phyloP scores from a whole-genome alignment of 2,888 invertebrate species.

The Odontocolon sp. region DNA sequence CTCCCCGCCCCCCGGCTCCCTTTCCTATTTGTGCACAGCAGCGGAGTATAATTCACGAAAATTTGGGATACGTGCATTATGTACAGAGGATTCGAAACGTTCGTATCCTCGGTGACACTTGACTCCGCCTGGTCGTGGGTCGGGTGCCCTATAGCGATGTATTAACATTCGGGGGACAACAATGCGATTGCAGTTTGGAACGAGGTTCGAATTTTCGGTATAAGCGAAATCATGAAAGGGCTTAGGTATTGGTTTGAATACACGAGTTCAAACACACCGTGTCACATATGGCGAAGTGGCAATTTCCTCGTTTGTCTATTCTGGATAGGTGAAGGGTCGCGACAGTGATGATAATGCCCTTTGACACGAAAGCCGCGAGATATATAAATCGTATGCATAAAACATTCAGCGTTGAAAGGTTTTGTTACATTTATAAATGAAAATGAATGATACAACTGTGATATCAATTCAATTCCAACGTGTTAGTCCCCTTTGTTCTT shows the following conservation, averaged over 20 bases:
- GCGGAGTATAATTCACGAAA: conserved; percentile 51
- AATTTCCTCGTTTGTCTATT: conserved; percentile 24
- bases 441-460: conserved; percentile 1
- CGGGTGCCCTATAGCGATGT: not conserved
- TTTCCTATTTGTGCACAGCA: conserved; percentile 14
- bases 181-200: conserved; percentile 26
- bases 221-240: conserved; percentile 1
- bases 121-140: conserved; percentile 43
- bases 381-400: conserved; percentile 11
- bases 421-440: not conserved
- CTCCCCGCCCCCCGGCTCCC: conserved; percentile 2
- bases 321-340: conserved; percentile 26
- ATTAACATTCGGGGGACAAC: conserved; percentile 40
- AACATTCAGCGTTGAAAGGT: conserved; percentile 4
- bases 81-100: conserved; percentile 5
- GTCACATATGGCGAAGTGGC: conserved; percentile 38
- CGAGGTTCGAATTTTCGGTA: conserved; percentile 39
- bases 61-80: conserved; percentile 31
- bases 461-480: conserved; percentile 1
- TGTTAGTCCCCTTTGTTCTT: not conserved
- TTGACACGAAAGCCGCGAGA: conserved; percentile 41
- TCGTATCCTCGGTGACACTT: conserved; percentile 49
- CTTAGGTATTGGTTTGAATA: conserved; percentile 16
- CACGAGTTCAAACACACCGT: conserved; percentile 4
- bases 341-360: conserved; percentile 32